phyloP scores from a whole-genome alignment of 2,888 invertebrate genomes.

The Drosophila paramelanica region DNA sequence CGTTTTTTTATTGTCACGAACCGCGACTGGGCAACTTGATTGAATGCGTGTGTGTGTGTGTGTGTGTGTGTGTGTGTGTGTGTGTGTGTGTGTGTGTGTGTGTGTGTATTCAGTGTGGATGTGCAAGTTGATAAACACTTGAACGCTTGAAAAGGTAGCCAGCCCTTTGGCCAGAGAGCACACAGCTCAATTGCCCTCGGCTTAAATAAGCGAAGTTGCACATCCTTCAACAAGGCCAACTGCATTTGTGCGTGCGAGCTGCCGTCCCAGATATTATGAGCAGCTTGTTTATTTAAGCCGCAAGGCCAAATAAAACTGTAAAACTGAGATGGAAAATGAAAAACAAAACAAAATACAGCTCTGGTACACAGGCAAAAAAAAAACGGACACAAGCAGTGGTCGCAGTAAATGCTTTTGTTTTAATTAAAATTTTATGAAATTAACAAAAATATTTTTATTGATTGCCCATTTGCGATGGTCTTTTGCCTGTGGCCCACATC shows the following conservation, averaged over 20 bases:
- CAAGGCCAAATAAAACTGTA: slow-evolving; percentile 44
- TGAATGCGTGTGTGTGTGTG: slow-evolving; percentile 35
- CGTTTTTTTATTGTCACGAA: slow-evolving; percentile 52
- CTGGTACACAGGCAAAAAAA: no score
- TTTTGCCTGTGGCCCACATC: slow-evolving; percentile 17
- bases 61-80: slow-evolving; percentile 3
- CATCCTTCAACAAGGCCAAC: slow-evolving; percentile 17
- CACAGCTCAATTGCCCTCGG: slow-evolving; percentile 41
- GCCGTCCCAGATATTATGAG: slow-evolving; percentile 22
- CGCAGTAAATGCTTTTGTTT: slow-evolving; percentile 33
- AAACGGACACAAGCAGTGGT: not conserved
- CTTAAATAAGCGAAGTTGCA: slow-evolving; percentile 38
- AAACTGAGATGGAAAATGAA: slow-evolving; percentile 10
- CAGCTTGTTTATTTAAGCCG: slow-evolving; percentile 57
- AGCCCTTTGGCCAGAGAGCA: not conserved
- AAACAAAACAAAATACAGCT: not conserved
- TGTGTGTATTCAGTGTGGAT: slow-evolving; percentile 5
- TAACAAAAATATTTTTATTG: slow-evolving; percentile 57
- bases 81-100: not conserved
- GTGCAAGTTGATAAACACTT: slow-evolving; percentile 52
- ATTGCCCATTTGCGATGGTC: slow-evolving; percentile 44
- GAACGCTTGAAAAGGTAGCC: slow-evolving; percentile 28
- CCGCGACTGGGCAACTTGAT: slow-evolving; percentile 41
- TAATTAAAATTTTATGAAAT: slow-evolving; percentile 73
- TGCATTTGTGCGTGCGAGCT: slow-evolving; percentile 23